Evolutionary conservation across 2,113 vertebrate genomes (phyloP).

Genomic region (Xenopus laevis): DNA sequence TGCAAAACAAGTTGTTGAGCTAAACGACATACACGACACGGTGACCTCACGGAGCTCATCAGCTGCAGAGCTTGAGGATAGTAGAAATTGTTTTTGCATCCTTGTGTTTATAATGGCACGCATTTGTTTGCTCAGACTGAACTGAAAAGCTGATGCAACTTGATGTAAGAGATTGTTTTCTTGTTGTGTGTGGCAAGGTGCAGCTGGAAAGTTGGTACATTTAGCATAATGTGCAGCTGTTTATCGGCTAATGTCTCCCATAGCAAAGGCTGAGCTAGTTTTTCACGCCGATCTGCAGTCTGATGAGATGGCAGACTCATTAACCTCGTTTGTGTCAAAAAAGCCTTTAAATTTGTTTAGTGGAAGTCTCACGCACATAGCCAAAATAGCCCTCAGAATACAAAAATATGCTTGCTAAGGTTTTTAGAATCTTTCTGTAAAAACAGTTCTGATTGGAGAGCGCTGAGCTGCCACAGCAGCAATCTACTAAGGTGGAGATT

Average conservation of each 20-base stretch:
- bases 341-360: slow-evolving; percentile 8
- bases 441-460: no score
- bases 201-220: slow-evolving; percentile 42
- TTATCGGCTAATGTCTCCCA: slow-evolving; percentile 46
- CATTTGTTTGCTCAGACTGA: slow-evolving; percentile 53
- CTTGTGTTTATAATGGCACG: slow-evolving; percentile 34
- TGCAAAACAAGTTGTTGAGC: slow-evolving; percentile 9
- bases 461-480: no score
- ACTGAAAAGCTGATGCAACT: slow-evolving; percentile 57
- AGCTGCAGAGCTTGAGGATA: background rate
- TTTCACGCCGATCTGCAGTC: slow-evolving; percentile 40
- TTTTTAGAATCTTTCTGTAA: no score
- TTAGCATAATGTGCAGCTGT: slow-evolving; percentile 51
- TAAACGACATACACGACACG: background rate
- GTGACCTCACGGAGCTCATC: slow-evolving; percentile 12
- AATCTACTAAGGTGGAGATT: no score
- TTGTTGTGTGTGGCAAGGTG: background rate
- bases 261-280: slow-evolving; percentile 44
- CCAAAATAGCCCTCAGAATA: no score
- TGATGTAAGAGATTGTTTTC: slow-evolving; percentile 52
- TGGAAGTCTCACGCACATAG: background rate
- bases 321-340: slow-evolving; percentile 30
- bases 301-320: slow-evolving; percentile 45
- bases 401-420: no score
- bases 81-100: slow-evolving; percentile 19